Percentiles rank a stretch among this genome's conserved stretches.
These are phyloP conservation scores for Drosophila cyrtoloma DNA, from an alignment of 2,888 invertebrate species.

Conservation along the genomic window DNA sequence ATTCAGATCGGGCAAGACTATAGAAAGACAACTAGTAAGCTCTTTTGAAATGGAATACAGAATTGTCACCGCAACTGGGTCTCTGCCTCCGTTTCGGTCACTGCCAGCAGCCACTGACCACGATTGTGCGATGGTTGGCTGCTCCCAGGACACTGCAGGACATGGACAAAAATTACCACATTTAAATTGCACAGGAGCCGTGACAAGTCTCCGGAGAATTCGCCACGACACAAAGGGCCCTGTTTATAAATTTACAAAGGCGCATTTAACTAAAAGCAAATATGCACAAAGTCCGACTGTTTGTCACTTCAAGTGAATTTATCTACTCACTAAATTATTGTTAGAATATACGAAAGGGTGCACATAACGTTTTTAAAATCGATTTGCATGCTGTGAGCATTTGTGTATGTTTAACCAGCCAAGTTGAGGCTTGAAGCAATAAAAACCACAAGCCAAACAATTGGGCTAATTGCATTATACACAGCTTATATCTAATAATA, in stretches of 20 bases:
- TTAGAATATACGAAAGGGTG: background rate
- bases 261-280: no score
- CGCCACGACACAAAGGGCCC: background rate
- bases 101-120: slow-evolving; percentile 5
- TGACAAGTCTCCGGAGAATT: background rate
- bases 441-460: background rate
- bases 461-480: background rate
- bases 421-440: background rate
- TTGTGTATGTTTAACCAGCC: background rate
- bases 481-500: background rate
- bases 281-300: background rate
- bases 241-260: background rate
- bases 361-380: background rate
- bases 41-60: slow-evolving; percentile 10
- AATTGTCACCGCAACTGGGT: slow-evolving; percentile 6
- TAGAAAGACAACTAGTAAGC: background rate
- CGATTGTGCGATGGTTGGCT: slow-evolving; percentile 3
- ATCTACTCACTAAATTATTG: background rate
- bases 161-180: slow-evolving; percentile 2
- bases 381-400: background rate
- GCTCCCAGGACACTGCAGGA: slow-evolving; percentile 7
- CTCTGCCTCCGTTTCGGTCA: background rate
- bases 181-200: slow-evolving; percentile 1
- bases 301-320: background rate
- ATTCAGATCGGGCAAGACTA: background rate